A percentile compares a stretch with the other conserved stretches of the same genome.
Conservation (phyloP, 2,797 vertebrate genomes). For the Sylvilagus floridanus region DNA sequence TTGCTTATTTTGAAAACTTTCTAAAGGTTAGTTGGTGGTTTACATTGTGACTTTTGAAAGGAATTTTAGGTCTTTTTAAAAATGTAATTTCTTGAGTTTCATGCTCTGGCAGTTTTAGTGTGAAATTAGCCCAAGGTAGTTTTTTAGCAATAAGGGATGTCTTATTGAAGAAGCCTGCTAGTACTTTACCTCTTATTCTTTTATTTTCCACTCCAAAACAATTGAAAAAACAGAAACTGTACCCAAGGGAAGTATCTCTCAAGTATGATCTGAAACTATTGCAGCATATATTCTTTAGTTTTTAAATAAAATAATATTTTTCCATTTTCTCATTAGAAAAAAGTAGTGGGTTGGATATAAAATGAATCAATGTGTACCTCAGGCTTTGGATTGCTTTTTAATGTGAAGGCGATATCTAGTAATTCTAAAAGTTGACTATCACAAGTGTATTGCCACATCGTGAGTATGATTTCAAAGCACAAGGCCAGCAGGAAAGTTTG, state of each 20-base stretch:
- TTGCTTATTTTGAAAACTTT: slow-evolving; percentile 64
- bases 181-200: slow-evolving; percentile 58
- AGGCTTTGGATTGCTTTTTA: slow-evolving; percentile 62
- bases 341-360: slow-evolving; percentile 45
- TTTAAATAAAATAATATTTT: slow-evolving; percentile 75
- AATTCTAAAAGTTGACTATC: slow-evolving; percentile 66
- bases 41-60: slow-evolving; percentile 60
- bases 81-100: slow-evolving; percentile 64
- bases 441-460: slow-evolving; percentile 50
- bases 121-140: slow-evolving; percentile 72
- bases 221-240: slow-evolving; percentile 66
- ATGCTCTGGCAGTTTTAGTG: slow-evolving; percentile 65
- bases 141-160: slow-evolving; percentile 61
- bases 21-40: slow-evolving; percentile 25
- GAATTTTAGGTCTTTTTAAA: slow-evolving; percentile 69
- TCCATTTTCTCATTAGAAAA: slow-evolving; percentile 19
- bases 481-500: slow-evolving; percentile 73
- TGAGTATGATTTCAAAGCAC: slow-evolving; percentile 69
- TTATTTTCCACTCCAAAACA: slow-evolving; percentile 70
- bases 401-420: slow-evolving; percentile 35
- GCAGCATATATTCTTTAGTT: slow-evolving; percentile 54
- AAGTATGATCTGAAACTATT: slow-evolving; percentile 62
- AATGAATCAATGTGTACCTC: slow-evolving; percentile 58
- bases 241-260: slow-evolving; percentile 55
- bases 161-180: slow-evolving; percentile 64